phyloP scores from a whole-genome alignment of 35 echinoderm and acorn worm genomes.

The Chiridota heheva region DNA sequence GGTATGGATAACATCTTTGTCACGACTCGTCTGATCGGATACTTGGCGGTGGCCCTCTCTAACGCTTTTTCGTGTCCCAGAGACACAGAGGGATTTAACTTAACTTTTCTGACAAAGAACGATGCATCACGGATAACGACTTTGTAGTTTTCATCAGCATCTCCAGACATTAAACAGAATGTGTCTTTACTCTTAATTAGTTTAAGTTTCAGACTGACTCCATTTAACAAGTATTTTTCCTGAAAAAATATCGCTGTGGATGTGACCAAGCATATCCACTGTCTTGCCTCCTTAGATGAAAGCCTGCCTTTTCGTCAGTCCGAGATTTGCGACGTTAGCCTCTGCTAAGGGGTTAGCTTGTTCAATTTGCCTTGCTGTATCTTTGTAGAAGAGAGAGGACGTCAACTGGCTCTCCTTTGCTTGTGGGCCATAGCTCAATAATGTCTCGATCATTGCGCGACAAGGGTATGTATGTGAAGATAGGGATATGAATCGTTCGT shows the following conservation, averaged over 20 bases:
- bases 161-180: constrained; percentile 57
- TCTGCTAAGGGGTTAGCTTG: constrained; percentile 16
- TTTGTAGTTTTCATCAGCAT: constrained; percentile 39
- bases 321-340: constrained; percentile 15
- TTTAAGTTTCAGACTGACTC: constrained; percentile 55
- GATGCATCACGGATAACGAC: constrained; percentile 44
- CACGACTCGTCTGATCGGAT: constrained; percentile 49
- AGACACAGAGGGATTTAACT: constrained; percentile 28
- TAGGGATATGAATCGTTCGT: constrained; percentile 30
- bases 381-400: constrained; percentile 53
- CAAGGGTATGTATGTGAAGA: constrained; percentile 44
- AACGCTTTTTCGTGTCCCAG: constrained; percentile 40
- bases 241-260: constrained; percentile 75
- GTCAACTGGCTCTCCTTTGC: constrained; percentile 50
- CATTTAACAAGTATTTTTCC: constrained; percentile 18
- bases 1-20: constrained; percentile 43
- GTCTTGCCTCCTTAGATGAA: constrained; percentile 21
- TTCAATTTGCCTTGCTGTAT: constrained; percentile 52
- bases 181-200: constrained; percentile 55
- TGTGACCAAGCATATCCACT: constrained; percentile 56
- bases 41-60: constrained; percentile 58
- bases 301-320: not conserved
- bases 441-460: constrained; percentile 54
- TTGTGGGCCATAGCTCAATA: constrained; percentile 49
- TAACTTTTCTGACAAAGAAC: constrained; percentile 48